Evolutionary conservation across 1,140 invertebrate species (phyloP), one percentile per base, ranked within the genome.

Genomic region (Temnothorax nylanderi): DNA sequence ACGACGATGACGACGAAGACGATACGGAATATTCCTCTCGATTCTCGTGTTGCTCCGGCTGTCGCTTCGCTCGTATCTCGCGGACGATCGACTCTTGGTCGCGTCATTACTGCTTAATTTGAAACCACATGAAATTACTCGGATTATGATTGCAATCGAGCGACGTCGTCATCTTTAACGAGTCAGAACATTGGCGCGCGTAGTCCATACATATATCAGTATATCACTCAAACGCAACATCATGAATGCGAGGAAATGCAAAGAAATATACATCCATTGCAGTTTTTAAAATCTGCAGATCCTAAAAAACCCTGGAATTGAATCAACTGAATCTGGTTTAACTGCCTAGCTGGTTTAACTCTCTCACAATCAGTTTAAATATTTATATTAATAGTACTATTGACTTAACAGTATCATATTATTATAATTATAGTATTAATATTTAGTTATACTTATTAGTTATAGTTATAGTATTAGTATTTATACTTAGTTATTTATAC

Each of bases 21-120:
- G 71, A 85, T 64, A 32, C 51, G n/a, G 78, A 89, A 86, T 89
- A 88, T 71, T 64, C 67, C 44, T 37, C 13, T 81, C 34, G 84
- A 71, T 77, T 82, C 26, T 49, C 62, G 32, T 54, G 37, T 67
- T 84, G 44, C 80, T 60, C 64, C 67, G 67, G 67, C 67, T 71
- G 67, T 72, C 47, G 60, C 51, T 60, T 18, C n/a, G 18, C 13
- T 37, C 7, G 13, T 32, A 34, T 71, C 49, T 58, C 67, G 18
- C 51, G 37, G 54, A 82, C 80, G 41, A 84, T 74, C 26, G 80
- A 84, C 69, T 74, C 69, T 49, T 32, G 69, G 21, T 13, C n/a
- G 44, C 64, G 37, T 47, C 41, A 1, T 74, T 26, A 18, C 18
- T 34, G 69, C 41, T 74, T 84, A 74, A 84, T 84, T 74, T 26